These are phyloP conservation scores for Toxotes jaculatrix DNA, from an alignment of 2,113 vertebrate species.

Conservation along the genomic window DNA sequence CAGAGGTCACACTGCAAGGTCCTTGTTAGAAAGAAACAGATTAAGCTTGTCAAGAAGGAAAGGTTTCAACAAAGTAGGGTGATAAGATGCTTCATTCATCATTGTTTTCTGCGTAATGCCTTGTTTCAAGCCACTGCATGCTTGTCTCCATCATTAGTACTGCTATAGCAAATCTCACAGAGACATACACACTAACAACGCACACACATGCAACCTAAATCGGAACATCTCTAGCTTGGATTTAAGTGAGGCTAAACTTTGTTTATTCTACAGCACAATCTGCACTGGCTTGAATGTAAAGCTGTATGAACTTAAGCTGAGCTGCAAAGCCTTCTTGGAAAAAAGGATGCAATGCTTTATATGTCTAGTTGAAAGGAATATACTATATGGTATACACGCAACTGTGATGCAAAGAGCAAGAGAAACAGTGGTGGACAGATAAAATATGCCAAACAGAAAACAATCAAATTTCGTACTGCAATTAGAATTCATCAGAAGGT, in stretches of 20 bases:
- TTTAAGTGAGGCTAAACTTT: constrained; percentile 17
- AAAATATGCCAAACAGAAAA: background rate
- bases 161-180: background rate
- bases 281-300: constrained; percentile 14
- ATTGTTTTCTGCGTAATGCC: constrained; percentile 5
- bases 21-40: constrained; percentile 14
- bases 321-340: constrained; percentile 22
- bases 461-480: constrained; percentile 7
- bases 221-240: constrained; percentile 11
- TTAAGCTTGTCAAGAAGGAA: constrained; percentile 9
- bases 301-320: background rate
- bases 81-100: constrained; percentile 19
- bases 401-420: background rate
- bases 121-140: constrained; percentile 19
- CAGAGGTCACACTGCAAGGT: background rate
- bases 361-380: background rate
- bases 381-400: background rate
- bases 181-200: background rate
- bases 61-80: background rate
- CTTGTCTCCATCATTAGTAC: constrained; percentile 3
- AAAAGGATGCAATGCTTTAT: background rate
- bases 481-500: background rate
- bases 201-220: background rate
- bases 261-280: constrained; percentile 10
- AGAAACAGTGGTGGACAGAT: background rate